phyloP scores from a whole-genome alignment of 2,113 vertebrate genomes.

The Mionectes macconnelli region DNA sequence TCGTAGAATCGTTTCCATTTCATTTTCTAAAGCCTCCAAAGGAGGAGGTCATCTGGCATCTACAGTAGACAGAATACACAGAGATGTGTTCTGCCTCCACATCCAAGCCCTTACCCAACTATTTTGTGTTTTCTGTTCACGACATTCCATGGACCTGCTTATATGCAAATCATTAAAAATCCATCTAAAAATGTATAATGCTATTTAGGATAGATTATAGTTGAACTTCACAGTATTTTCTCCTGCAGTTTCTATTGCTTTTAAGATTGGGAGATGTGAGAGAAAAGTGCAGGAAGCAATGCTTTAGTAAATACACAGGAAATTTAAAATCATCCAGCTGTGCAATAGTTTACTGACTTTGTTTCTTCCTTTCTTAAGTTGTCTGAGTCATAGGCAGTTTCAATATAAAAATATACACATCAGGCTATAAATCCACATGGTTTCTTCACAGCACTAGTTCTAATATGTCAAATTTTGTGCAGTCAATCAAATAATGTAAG shows the following conservation, averaged over 20 bases:
- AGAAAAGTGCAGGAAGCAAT: background rate
- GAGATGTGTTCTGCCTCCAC: background rate
- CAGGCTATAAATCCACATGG: background rate
- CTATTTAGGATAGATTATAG: background rate
- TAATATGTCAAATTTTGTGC: conserved; percentile 5
- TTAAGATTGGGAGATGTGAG: background rate
- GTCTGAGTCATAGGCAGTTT: conserved; percentile 8
- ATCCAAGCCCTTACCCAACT: background rate
- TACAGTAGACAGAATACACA: background rate
- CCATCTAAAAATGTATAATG: background rate
- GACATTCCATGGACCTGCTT: background rate
- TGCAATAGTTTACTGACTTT: background rate
- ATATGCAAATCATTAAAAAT: background rate
- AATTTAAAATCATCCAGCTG: conserved; percentile 27
- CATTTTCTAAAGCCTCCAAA: background rate
- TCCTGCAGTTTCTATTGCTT: background rate
- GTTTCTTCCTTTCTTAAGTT: conserved; percentile 36
- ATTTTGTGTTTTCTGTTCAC: background rate
- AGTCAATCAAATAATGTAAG: conserved; percentile 23
- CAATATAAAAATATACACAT: background rate
- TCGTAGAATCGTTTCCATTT: background rate
- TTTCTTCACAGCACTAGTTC: background rate
- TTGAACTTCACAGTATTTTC: background rate
- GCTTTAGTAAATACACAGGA: conserved; percentile 17
- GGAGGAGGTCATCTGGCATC: background rate